phyloP scores from a whole-genome alignment of 2,888 invertebrate genomes.

The Rotaria macrura region DNA sequence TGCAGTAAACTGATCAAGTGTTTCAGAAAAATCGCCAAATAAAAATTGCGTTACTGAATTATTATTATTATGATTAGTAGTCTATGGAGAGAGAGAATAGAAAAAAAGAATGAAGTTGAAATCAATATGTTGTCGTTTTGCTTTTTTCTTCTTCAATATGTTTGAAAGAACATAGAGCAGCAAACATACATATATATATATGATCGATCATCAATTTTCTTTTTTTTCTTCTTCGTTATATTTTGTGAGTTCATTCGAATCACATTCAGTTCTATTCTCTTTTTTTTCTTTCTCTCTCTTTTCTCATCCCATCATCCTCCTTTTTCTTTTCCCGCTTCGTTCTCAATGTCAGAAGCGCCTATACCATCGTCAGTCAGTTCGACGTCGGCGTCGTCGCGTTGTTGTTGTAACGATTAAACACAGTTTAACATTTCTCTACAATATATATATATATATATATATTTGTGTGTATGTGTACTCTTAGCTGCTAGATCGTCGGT shows the following conservation, averaged over 20 bases:
- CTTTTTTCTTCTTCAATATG: not conserved
- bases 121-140: not conserved
- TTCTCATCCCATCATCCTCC: not conserved
- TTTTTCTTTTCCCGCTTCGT: not conserved
- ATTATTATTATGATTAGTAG: not conserved
- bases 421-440: slow-evolving; percentile 16
- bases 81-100: not conserved
- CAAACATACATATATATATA: not conserved
- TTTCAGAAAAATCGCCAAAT: not conserved
- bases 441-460: not conserved
- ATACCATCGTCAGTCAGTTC: not conserved
- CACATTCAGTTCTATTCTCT: slow-evolving; percentile 8
- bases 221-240: not conserved
- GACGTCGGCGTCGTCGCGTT: not conserved
- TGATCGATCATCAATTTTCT: slow-evolving; percentile 7
- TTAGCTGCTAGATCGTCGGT: slow-evolving; percentile 4
- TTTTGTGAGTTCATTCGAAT: slow-evolving; percentile 1
- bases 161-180: not conserved
- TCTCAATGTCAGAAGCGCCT: slow-evolving; percentile 11
- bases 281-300: not conserved
- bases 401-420: slow-evolving; percentile 18
- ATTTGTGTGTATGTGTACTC: not conserved
- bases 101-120: not conserved
- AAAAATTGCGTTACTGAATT: not conserved
- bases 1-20: not conserved